Evolutionary conservation across 2,113 vertebrate genomes (phyloP).

Genomic region (Oxyruncus cristatus): DNA sequence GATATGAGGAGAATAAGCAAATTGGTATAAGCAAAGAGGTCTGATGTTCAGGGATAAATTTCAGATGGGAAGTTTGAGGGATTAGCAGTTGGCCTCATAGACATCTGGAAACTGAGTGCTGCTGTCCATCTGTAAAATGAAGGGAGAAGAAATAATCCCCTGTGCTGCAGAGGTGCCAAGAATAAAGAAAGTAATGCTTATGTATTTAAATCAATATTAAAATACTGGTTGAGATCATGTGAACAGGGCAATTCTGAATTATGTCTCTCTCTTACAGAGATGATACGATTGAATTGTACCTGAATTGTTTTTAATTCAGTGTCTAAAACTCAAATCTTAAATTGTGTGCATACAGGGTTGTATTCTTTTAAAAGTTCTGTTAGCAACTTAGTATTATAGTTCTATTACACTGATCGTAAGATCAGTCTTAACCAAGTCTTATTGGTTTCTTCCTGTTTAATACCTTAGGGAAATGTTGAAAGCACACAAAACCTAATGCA

Average conservation of each 20-base stretch:
- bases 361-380: background rate
- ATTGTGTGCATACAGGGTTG: background rate
- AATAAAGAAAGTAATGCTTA: background rate
- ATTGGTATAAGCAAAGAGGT: background rate
- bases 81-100: background rate
- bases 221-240: background rate
- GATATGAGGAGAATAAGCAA: background rate
- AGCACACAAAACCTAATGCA: background rate
- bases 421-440: background rate
- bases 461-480: background rate
- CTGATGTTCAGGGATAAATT: background rate
- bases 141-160: background rate
- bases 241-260: background rate
- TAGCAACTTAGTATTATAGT: background rate
- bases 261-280: background rate
- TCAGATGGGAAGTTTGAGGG: background rate
- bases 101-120: background rate
- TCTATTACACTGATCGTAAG: background rate
- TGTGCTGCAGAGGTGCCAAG: background rate
- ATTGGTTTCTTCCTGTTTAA: background rate
- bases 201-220: background rate
- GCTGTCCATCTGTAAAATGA: background rate
- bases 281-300: background rate
- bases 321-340: background rate
- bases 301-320: background rate